These are phyloP conservation scores for Antheraea assamensis DNA, from an alignment of 2,888 invertebrate genomes.

Conservation along the genomic window DNA sequence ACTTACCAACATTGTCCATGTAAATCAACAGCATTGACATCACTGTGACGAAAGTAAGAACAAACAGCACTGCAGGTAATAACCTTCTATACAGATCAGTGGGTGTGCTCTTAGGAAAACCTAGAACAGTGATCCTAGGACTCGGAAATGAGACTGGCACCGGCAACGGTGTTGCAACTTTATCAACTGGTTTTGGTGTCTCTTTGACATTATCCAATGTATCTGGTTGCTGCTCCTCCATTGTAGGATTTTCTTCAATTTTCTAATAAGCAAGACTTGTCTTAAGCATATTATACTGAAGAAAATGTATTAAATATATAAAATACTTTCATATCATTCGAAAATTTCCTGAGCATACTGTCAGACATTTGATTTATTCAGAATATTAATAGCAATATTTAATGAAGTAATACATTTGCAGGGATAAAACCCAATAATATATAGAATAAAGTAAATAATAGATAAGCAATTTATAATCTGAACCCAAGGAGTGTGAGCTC, in stretches of 20 bases:
- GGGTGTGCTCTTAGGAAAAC: constrained; percentile 67
- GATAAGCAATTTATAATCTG: too few relatives aligned
- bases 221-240: constrained; percentile 35
- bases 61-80: constrained; percentile 87
- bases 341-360: too few relatives aligned
- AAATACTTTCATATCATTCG: too few relatives aligned
- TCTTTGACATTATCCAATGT: constrained; percentile 46
- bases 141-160: constrained; percentile 39
- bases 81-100: constrained; percentile 77
- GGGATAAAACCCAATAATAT: too few relatives aligned
- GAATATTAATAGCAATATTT: too few relatives aligned
- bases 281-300: neutral
- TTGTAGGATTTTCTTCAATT: constrained; percentile 56
- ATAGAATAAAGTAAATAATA: too few relatives aligned
- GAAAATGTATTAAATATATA: too few relatives aligned
- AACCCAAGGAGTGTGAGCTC: too few relatives aligned
- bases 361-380: too few relatives aligned
- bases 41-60: constrained; percentile 90
- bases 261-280: constrained; percentile 45
- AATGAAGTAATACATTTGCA: too few relatives aligned
- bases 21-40: constrained; percentile 90
- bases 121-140: constrained; percentile 50
- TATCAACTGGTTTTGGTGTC: constrained; percentile 36
- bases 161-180: constrained; percentile 34
- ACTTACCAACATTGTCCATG: constrained; percentile 90